These are phyloP conservation scores for Tetranychus urticae DNA, from an alignment of 1,140 invertebrate genomes.

Conservation along the genomic window DNA sequence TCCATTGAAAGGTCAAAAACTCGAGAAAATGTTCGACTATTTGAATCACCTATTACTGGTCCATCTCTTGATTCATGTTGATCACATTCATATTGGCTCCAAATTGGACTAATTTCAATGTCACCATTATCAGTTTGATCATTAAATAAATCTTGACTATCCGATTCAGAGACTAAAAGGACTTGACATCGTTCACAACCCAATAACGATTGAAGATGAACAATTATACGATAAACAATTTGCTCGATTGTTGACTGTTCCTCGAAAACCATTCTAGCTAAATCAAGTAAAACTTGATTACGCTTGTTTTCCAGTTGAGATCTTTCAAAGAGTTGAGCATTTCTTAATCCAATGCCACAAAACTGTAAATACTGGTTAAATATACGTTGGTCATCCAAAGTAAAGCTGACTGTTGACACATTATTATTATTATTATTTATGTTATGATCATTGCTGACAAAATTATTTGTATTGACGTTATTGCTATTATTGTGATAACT, in stretches of 20 bases:
- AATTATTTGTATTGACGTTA: neutral
- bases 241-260: conserved; percentile 88
- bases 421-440: neutral
- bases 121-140: neutral
- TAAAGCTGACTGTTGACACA: conserved; percentile 30
- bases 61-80: neutral
- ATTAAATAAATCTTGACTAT: neutral
- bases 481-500: neutral
- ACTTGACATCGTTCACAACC: conserved; percentile 78
- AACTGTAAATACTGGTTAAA: conserved; percentile 82
- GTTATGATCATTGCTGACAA: too few species aligned
- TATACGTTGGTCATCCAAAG: conserved; percentile 61
- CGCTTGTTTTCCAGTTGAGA: conserved; percentile 78
- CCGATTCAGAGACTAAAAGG: conserved; percentile 42
- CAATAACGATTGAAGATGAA: conserved; percentile 76
- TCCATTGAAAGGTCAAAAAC: conserved; percentile 73
- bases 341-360: conserved; percentile 77
- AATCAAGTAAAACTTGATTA: conserved; percentile 77
- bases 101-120: neutral
- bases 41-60: neutral
- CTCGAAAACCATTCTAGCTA: conserved; percentile 86
- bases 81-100: neutral
- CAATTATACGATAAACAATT: conserved; percentile 76
- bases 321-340: conserved; percentile 78
- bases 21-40: conserved; percentile 45